Base-by-base conservation (phyloP, 2,113 vertebrate species). In the Megaceryle maxima region DNA sequence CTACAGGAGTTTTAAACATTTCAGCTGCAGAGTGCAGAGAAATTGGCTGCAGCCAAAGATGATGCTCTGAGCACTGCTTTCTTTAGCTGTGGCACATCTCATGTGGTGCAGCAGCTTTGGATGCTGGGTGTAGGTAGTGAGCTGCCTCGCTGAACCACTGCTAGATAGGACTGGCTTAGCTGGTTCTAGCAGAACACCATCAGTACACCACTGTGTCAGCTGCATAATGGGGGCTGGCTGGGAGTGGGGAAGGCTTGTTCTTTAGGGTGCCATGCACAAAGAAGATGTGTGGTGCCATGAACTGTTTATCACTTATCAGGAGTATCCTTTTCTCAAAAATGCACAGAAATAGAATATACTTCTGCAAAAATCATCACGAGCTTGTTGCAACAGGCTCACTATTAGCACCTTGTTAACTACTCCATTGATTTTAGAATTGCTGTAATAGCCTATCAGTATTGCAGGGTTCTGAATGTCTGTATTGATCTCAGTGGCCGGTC, bases 381-480 rank as follows among this genome's bases (percentile, higher is more conserved):
- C 37, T 22, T 53, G 69, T 64, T 88, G 62, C 6, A 11, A 20
- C 44, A 68, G 33, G 11, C 64, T 93, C 28, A 10, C 73, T 88
- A 1, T 88, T 90, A 93, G 50, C 66, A 82, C 83, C 73, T 75
- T 93, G 62, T 96, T 94, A 95, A 97, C 94, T 92, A 95, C 39
- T 76, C 48, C 73, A 84, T 82, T 94, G 94, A 95, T 95, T 95
- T 91, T 62, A 53, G 88, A 92, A 94, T 84, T 83, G 80, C 70
- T 92, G 55, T 94, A 95, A 96, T 79, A 69, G 73, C 62, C 57
- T 89, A 17, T 84, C 76, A 73, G 76, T 87, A 78, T 87, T 76
- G 86, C 66, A 88, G 39, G n/a, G 21, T 75, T 96, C 73, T 90
- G 93, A 92, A 46, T 39, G 48, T 56, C 83, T 77, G 48, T 86